Evolutionary conservation across 2,797 vertebrate species (phyloP), one percentile per base, ranked within the genome.

Genomic region (Phoebastria nigripes): DNA sequence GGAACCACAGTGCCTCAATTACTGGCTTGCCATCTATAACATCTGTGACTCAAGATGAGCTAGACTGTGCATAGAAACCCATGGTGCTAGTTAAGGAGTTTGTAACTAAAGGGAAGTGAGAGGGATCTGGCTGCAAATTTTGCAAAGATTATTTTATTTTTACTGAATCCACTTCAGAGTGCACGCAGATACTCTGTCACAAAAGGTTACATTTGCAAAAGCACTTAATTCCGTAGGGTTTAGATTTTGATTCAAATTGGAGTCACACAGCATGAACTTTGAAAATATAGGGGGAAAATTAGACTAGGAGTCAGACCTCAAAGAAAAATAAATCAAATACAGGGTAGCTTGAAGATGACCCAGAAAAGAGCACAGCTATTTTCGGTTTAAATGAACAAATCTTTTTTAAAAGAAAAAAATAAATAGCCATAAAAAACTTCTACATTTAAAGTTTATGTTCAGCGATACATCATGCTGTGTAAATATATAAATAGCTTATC

Each of bases 171-270:
- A 3, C 35, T 81, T 66, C 19, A 44, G 76, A 93, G 28, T 13
- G 12, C 28, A 35, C 0, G 0, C 42, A 66, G 79, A 55, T 46
- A n/a, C 21, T 78, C 69, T 86, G 87, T 69, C 61, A 58, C 37
- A 81, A 93, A 96, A 96, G 74, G 63, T 85, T 94, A 79, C n/a
- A 20, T 86, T 95, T 94, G 77, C 42, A 90, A 82, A 95, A 95
- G 35, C 65, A 41, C 54, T 86, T 74, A 86, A 94, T 93, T 96
- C 91, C 42, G 1, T 52, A 42, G 87, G 61, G 76, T 62, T 91
- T 92, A 78, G 76, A 18, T 96, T 86, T 81, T 91, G 79, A 92
- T 92, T 91, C 91, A 93, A 46, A 42, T 65, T 91, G 69, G 44
- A 94, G 46, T 24, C 69, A 44, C 69, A 62, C 33, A 70, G 51